Percentiles rank a stretch among this genome's conserved stretches.
phyloP scores from a whole-genome alignment of 2,113 vertebrate species.

The Platichthys flesus region DNA sequence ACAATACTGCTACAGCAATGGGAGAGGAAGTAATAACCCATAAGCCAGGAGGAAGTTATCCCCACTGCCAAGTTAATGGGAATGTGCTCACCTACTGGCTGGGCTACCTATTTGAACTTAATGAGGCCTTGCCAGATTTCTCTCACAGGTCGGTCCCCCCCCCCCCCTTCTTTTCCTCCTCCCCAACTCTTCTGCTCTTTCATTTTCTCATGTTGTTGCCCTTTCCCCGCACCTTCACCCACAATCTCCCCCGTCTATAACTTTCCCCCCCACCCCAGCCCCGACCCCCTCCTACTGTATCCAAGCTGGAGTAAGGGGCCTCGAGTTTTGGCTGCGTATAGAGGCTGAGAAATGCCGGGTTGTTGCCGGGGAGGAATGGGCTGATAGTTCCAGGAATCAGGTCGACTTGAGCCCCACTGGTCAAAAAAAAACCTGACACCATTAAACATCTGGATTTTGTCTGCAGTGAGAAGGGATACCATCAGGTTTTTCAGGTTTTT shows the following conservation, averaged over 20 bases:
- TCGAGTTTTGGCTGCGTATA: not conserved
- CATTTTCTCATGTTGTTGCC: conserved; percentile 41
- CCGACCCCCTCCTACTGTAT: conserved; percentile 25
- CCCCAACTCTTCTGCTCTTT: not conserved
- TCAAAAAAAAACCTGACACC: not conserved
- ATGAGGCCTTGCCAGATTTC: conserved; percentile 15
- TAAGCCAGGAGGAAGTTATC: conserved; percentile 59
- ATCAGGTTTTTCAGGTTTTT: too few species aligned
- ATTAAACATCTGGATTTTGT: not conserved
- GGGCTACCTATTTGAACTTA: conserved; percentile 28
- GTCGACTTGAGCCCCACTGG: not conserved
- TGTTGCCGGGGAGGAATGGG: conserved; percentile 62
- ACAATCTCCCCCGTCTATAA: conserved; percentile 43
- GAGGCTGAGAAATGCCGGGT: conserved; percentile 59
- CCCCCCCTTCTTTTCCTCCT: not conserved
- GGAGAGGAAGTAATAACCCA: conserved; percentile 67
- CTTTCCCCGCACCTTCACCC: conserved; percentile 28
- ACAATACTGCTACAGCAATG: conserved; percentile 44
- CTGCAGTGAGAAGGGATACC: not conserved
- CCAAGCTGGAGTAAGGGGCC: conserved; percentile 2
- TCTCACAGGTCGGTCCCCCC: not conserved
- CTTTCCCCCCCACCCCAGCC: conserved; percentile 6
- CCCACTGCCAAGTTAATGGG: conserved; percentile 46
- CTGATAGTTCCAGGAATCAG: conserved; percentile 37
- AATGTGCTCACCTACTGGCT: conserved; percentile 56